phyloP scores from a whole-genome alignment of 2,797 vertebrate species.

The Eupleurogrammus muticus region DNA sequence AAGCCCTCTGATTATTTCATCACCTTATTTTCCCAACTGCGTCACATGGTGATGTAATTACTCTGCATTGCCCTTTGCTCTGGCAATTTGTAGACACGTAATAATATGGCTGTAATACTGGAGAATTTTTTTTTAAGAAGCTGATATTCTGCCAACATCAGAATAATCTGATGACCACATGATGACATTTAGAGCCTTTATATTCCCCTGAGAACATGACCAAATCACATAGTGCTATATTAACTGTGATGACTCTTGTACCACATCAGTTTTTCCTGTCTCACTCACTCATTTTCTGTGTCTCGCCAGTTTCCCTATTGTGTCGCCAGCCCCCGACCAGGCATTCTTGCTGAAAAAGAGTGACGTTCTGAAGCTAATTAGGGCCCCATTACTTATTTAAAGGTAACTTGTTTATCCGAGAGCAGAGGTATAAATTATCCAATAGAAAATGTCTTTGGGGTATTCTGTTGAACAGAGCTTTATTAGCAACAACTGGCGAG shows the following conservation, averaged over 20 bases:
- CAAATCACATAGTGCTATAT: constrained; percentile 25
- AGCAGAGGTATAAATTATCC: constrained; percentile 79
- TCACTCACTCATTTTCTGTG: neutral
- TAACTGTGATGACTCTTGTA: constrained; percentile 21
- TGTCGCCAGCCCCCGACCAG: constrained; percentile 47
- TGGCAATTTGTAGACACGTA: constrained; percentile 18
- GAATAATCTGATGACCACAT: constrained; percentile 34
- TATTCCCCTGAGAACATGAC: constrained; percentile 5
- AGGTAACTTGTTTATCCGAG: constrained; percentile 80
- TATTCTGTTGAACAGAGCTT: constrained; percentile 73
- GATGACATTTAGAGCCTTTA: constrained; percentile 17
- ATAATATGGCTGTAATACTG: constrained; percentile 5
- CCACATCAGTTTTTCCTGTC: constrained; percentile 19
- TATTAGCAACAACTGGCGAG: constrained; percentile 76
- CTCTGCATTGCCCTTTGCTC: neutral
- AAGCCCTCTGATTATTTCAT: constrained; percentile 34
- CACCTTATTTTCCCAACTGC: constrained; percentile 15
- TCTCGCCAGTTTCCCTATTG: neutral
- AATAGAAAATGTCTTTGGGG: constrained; percentile 72
- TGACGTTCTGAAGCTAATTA: constrained; percentile 71
- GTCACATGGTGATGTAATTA: constrained; percentile 36
- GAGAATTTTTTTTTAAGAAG: constrained; percentile 16
- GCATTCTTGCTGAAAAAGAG: constrained; percentile 36
- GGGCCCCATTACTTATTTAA: constrained; percentile 80
- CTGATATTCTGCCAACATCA: constrained; percentile 6